Evolutionary conservation across 2,797 vertebrate species (phyloP), one percentile per base, ranked within the genome.

Genomic region (Choloepus didactylus): DNA sequence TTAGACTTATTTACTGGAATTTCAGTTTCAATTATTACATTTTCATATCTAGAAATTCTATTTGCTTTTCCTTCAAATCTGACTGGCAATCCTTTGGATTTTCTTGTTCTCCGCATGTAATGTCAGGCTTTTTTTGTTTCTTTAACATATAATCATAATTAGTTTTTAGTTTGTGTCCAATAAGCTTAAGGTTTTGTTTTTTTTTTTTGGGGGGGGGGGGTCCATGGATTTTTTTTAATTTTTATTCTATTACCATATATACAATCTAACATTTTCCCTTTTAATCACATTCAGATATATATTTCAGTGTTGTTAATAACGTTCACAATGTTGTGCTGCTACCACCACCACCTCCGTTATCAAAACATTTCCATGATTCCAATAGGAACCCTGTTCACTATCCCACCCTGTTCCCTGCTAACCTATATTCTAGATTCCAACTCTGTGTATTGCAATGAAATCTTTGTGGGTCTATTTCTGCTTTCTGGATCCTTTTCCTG

Each of bases 41-140:
- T 38, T 23, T 81, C 41, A 31, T 15, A 35, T 60, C 21, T 21
- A 51, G 35, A 83, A 31, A n/a, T 67, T 31, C 19, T 64, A 51
- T 77, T 69, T 96, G 67, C 18, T 88, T 56, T 21, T 82, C 56
- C 38, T 49, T 95, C 31, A 87, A 5, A 56, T 83, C 44, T 41
- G 16, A 72, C 51, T 35, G 35, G 54, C 15, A 72, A n/a, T 44
- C 76, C 18, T 64, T 67, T 87, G 46, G n/a, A 62, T 76, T 87
- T 82, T 56, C 54, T 54, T 76, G 8, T 93, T 56, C 38, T 46
- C 46, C 49, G 9, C 77, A 21, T 93, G 11, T 77, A 35, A 70
- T 77, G 87, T 82, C 69, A 62, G 82, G 29, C 86, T 77, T 44
- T 19, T 66, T 73, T 83, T 51, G 38, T 44, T 51, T 75, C 14